Base-by-base conservation (phyloP, 2,113 vertebrate species). In the Chunga burmeisteri region DNA sequence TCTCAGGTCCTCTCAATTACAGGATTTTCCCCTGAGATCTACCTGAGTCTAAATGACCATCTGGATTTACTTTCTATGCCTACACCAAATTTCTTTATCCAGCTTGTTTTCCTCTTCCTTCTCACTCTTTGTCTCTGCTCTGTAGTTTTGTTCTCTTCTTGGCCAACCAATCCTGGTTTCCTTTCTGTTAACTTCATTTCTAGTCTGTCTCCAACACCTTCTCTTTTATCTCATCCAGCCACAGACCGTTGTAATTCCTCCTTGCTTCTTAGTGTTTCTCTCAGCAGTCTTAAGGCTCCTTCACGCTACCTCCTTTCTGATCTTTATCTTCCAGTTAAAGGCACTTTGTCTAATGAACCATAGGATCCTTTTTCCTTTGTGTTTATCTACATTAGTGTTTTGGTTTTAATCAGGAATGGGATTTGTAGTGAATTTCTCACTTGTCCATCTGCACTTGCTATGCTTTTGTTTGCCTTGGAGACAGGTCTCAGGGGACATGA, bases 1-100 rank as follows among this genome's bases (percentile, higher is more conserved):
- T 84, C 74, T 86, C 63, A 83, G 80, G 95, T 83, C 71, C 22
- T 93, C 79, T 88, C 53, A 75, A 47, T 94, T 86, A 91, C 52
- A 88, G 58, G 10, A 81, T 80, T 94, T 91, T 62, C 50, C 46
- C 50, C 50, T 61, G 81, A 80, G 53, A 62, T 88, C 61, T 79
- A 88, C 58, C 74, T 85, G 71, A 82, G 29, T 68, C 85, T 68
- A 81, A 85, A 56, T 72, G 50, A 49, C 70, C 74, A 55, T 94
- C 73, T 93, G 92, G 55, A 89, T 89, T 94, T 84, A 63, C 61
- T 90, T 88, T 71, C 38, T 79, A 21, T 55, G 20, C 10, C 20
- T 86, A 30, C 26, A 61, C 18, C 67, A 30, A 34, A 38, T 85
- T 79, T 85, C 61, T 87, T 85, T 52, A 61, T 47, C 18, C 16